Percentiles rank a stretch among this genome's conserved stretches.
These are phyloP conservation scores for Geranospiza caerulescens DNA, from an alignment of 2,797 vertebrate genomes.

Conservation along the genomic window DNA sequence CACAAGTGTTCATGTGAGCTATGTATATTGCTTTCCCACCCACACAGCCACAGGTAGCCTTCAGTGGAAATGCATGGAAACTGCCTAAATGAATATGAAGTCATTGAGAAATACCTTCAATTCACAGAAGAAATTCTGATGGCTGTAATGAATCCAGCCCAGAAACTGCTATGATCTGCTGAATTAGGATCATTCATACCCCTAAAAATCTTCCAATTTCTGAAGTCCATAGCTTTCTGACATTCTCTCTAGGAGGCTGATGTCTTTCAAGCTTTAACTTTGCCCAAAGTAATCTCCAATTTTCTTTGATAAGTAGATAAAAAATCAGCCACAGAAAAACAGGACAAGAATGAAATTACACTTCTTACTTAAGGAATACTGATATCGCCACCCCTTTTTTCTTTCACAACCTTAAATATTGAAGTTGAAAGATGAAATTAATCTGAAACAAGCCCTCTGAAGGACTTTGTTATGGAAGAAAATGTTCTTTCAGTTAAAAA, in stretches of 20 bases:
- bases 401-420: background rate
- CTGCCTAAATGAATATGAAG: background rate
- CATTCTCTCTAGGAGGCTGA: background rate
- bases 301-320: background rate
- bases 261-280: background rate
- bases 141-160: background rate
- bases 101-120: background rate
- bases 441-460: background rate
- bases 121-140: background rate
- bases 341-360: background rate
- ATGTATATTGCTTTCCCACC: background rate
- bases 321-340: accelerated
- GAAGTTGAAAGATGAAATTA: background rate
- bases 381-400: background rate
- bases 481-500: background rate
- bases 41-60: background rate
- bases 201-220: background rate
- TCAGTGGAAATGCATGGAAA: background rate
- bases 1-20: background rate
- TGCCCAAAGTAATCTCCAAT: background rate
- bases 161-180: background rate
- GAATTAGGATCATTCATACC: background rate
- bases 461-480: background rate
- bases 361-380: background rate
- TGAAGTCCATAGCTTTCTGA: background rate